Base-by-base conservation (phyloP, 2,888 invertebrate species). In the Platerodrilus igneus region DNA sequence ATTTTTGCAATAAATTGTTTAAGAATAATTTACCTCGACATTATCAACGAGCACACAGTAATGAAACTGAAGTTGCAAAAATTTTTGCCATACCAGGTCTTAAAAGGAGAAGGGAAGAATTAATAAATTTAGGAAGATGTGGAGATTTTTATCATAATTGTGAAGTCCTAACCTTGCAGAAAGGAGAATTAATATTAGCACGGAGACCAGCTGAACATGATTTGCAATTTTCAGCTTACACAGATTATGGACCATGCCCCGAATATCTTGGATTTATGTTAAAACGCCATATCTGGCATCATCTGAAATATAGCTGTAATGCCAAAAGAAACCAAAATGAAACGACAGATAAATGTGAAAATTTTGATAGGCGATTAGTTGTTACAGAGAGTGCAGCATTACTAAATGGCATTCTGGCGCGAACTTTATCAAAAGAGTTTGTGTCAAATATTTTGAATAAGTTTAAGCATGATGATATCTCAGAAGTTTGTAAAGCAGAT, bases 191-290 rank as follows among this genome's bases (percentile, higher is more conserved):
- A 25, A 26, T 34, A n/a, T 14, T 34, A 26, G 25, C n/a, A 3
- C n/a, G 34, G 13, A n/a, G 34, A 7, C 26, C 34, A 3, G 17
- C 10, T 5, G 18, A 29, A 29, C 6, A 6, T 9, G 29, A 29
- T 17, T 11, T 19, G 7, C 8, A 26, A 7, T n/a, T n/a, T n/a
- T n/a, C n/a, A n/a, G 3, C 7, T 10, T 37, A 29, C 8, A 11
- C 7, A 2, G 36, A 37, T 16, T 37, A 18, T 29, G 36, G 29
- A 4, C 36, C 36, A 9, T 37, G 36, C 22, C 36, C 36, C 7
- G 15, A 29, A 2, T 37, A 29, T 22, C 22, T 37, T 8, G 29
- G 36, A 2, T 37, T 37, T 18, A 29, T 36, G 36, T 4, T 20
- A 3, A 26, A 27, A 9, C 27, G 28, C 20, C 21, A 28, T 28